These are phyloP conservation scores for Malacoctenus gilli DNA, from an alignment of 2,797 vertebrate genomes.

Conservation along the genomic window DNA sequence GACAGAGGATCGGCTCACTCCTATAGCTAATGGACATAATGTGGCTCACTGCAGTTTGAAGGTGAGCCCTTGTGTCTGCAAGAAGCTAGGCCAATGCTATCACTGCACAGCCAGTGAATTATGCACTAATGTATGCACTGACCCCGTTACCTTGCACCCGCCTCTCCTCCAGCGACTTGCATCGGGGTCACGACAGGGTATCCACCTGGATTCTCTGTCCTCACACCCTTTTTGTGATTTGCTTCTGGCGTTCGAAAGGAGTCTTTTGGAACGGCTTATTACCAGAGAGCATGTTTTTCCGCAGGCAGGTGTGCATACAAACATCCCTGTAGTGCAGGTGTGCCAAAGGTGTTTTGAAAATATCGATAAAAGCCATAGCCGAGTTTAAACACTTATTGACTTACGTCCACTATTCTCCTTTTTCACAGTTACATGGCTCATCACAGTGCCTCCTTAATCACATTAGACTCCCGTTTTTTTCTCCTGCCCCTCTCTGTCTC, in stretches of 20 bases:
- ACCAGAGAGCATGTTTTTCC: no score
- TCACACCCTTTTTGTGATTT: not conserved
- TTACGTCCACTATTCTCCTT: slow-evolving; percentile 14
- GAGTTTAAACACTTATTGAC: no score
- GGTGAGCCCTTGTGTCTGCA: slow-evolving; percentile 34
- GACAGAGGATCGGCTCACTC: not conserved
- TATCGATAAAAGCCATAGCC: no score
- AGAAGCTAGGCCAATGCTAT: slow-evolving; percentile 41
- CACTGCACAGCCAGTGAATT: slow-evolving; percentile 64
- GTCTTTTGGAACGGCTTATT: no score
- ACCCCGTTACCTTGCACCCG: slow-evolving; percentile 43
- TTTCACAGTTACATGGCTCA: slow-evolving; percentile 48
- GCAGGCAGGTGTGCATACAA: no score
- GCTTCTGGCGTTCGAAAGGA: no score
- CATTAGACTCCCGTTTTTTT: no score
- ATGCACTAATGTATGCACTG: slow-evolving; percentile 72
- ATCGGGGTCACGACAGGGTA: slow-evolving; percentile 28
- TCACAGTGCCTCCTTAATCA: not conserved
- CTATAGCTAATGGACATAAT: slow-evolving; percentile 8
- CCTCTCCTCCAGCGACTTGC: slow-evolving; percentile 22
- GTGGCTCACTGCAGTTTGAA: slow-evolving; percentile 18
- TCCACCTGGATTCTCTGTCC: not conserved
- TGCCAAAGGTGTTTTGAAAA: no score
- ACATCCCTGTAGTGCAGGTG: no score
- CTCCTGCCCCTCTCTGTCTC: no score